phyloP scores from a whole-genome alignment of 1,140 invertebrate species.

The Halictus rubicundus region DNA sequence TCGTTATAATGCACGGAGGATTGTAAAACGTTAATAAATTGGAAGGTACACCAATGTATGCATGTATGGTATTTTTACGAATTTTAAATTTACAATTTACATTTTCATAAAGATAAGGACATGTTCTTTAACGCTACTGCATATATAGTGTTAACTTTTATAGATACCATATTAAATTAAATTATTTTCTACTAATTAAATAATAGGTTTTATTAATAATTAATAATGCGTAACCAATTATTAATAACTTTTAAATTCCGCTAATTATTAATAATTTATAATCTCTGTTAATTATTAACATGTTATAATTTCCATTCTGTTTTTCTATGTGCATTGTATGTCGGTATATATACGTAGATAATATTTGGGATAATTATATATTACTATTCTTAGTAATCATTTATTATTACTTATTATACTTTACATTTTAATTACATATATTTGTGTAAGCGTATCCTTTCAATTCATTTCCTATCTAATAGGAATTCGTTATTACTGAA shows the following conservation, averaged over 20 bases:
- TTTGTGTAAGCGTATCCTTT: neutral
- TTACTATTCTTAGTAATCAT: neutral
- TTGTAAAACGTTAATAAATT: neutral
- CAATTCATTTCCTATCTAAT: neutral
- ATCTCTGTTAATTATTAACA: neutral
- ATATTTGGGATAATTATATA: neutral
- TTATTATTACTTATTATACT: constrained; percentile 9
- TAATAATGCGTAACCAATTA: too few species aligned
- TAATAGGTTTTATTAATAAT: too few species aligned
- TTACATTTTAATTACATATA: neutral
- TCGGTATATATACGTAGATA: too few species aligned
- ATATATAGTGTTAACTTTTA: too few species aligned
- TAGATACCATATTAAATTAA: neutral
- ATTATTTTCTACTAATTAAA: neutral
- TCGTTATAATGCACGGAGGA: too few species aligned
- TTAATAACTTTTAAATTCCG: too few species aligned
- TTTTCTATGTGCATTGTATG: too few species aligned
- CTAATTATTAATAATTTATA: neutral
- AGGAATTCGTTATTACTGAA: neutral
- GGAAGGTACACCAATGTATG: neutral
- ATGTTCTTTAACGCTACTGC: too few species aligned
- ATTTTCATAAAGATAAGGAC: too few species aligned
- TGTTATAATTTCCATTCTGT: neutral
- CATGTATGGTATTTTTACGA: neutral
- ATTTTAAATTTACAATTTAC: too few species aligned